Conservation (phyloP, 2,888 invertebrate species). For the Drosophila atripex region DNA sequence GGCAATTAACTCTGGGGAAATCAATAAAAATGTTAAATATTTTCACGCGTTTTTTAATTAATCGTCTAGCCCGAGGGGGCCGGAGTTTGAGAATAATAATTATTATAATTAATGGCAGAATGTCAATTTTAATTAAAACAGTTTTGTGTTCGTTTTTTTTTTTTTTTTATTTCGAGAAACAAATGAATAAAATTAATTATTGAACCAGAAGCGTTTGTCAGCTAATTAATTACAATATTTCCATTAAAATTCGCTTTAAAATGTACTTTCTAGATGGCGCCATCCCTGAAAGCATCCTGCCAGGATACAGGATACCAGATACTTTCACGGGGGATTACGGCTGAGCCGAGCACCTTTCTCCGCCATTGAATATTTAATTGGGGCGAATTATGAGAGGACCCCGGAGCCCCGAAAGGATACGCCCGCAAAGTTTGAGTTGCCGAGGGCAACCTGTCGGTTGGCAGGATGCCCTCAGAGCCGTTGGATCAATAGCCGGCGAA, state of each 20-base stretch:
- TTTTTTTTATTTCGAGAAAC: background rate
- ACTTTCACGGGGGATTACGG: constrained; percentile 19
- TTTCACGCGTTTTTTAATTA: background rate
- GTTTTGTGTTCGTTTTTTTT: background rate
- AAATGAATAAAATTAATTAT: constrained; percentile 3
- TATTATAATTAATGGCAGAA: constrained; percentile 1
- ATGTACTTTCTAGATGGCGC: background rate
- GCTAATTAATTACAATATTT: background rate
- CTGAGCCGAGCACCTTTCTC: constrained; percentile 16
- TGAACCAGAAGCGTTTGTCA: background rate
- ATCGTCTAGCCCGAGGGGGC: background rate
- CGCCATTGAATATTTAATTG: constrained; percentile 71
- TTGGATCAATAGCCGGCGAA: constrained; percentile 1
- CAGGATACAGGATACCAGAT: constrained; percentile 4
- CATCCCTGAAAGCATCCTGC: background rate
- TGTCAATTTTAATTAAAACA: background rate
- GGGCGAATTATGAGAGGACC: constrained; percentile 45
- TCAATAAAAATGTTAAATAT: constrained; percentile 3
- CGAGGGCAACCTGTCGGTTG: background rate
- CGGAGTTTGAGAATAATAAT: background rate
- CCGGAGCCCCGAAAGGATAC: background rate
- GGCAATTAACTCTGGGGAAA: constrained; percentile 5
- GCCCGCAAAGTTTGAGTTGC: constrained; percentile 5
- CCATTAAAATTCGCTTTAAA: background rate
- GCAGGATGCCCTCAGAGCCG: background rate